Base-by-base conservation (phyloP, 2,888 invertebrate genomes). In the Halictus quadricinctus region DNA sequence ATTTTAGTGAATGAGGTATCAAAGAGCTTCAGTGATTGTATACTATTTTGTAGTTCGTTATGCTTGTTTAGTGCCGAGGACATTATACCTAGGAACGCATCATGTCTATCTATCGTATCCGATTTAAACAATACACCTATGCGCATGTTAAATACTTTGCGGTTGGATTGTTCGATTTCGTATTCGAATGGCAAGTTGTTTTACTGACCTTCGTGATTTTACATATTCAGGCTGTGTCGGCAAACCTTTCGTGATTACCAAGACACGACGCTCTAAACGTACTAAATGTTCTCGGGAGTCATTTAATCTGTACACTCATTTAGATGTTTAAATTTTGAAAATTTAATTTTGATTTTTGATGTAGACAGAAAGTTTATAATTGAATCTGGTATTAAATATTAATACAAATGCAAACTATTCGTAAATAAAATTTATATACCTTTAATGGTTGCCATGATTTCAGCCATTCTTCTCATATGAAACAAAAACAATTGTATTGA, bases 141-240 rank as follows among this genome's bases (percentile, higher is more conserved):
- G 43, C 64, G 79, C 85, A 87, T 87, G 29, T 70, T 79, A 88
- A 88, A 75, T 60, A 69, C n/a, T 58, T 81, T 60, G 54, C 81
- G 58, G 69, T 50, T 50, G 80, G 79, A 77, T 83, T 73, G 66
- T 78, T 80, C 41, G 60, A 80, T 87, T 85, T 41, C 46, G 50
- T 87, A 87, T 88, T 87, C 85, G 41, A 69, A 60, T 60, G 66
- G 58, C 79, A 85, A 79, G 69, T 81, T 72, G 79, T 70, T 83
- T 76, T 78, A 64, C 60, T 50, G 81, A 74, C 83, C 81, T 88
- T 88, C 83, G 69, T 66, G 60, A 79, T 72, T 72, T 72, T 66
- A 76, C 54, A 87, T 75, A 46, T 87, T 79, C 69, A 80, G 60
- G n/a, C 54, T 25, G 50, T 69, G 58, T 29, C 74, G 69, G 43